Conservation (phyloP, 2,888 invertebrate genomes). For the Standfussiana lucernea region DNA sequence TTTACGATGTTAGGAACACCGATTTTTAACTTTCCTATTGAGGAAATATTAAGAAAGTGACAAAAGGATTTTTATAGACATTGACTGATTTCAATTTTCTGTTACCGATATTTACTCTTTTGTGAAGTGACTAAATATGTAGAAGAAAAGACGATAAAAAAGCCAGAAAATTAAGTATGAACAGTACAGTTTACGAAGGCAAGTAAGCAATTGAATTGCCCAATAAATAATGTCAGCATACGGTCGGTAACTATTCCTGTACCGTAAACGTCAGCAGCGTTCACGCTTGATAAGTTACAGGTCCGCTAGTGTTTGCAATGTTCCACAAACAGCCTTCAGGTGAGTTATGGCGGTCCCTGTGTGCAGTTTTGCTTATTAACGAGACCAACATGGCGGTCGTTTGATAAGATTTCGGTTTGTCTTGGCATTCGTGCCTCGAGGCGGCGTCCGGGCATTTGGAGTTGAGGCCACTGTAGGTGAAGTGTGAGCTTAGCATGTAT, state of each 20-base stretch:
- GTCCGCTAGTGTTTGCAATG: constrained; percentile 81
- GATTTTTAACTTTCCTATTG: constrained; percentile 24
- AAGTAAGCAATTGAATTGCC: constrained; percentile 31
- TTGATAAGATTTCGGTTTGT: constrained; percentile 90
- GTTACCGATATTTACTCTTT: constrained; percentile 12
- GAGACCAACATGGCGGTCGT: constrained; percentile 87
- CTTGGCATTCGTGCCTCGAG: constrained; percentile 89
- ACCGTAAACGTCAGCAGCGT: constrained; percentile 70
- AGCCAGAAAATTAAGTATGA: neutral
- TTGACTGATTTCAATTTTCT: constrained; percentile 27
- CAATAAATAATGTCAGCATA: constrained; percentile 51
- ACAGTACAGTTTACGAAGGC: constrained; percentile 3
- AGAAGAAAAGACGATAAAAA: neutral
- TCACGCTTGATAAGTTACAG: constrained; percentile 79
- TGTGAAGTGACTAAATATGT: neutral
- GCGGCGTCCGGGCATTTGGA: constrained; percentile 85
- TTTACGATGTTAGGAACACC: constrained; percentile 47
- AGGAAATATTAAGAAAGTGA: constrained; percentile 35
- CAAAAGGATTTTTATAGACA: constrained; percentile 43
- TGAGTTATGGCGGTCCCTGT: constrained; percentile 83
- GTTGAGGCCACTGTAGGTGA: constrained; percentile 78
- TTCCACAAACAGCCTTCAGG: constrained; percentile 87
- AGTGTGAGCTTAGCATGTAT: constrained; percentile 59
- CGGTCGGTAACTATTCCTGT: constrained; percentile 28
- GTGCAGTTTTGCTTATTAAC: constrained; percentile 90